A percentile compares a stretch with the other conserved stretches of the same genome.
phyloP scores from a whole-genome alignment of 2,797 vertebrate genomes.

The Poeciliopsis infans region DNA sequence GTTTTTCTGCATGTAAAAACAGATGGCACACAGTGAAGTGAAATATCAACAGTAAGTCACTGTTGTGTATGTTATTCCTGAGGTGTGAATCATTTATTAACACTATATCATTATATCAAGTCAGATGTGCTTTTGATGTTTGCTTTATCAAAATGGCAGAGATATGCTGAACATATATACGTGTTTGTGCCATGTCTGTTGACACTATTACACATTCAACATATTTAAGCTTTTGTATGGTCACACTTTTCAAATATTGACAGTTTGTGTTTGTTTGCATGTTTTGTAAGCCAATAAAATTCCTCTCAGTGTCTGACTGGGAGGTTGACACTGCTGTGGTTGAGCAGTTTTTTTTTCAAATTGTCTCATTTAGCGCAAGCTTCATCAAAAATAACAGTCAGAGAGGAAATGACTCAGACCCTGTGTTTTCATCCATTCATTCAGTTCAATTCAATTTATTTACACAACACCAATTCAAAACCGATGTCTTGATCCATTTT shows the following conservation, averaged over 20 bases:
- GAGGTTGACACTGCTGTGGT: not conserved
- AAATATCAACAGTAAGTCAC: slow-evolving; percentile 1
- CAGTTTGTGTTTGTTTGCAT: slow-evolving; percentile 50
- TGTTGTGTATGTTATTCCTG: not conserved
- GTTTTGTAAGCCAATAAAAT: slow-evolving; percentile 57
- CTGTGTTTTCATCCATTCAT: not conserved
- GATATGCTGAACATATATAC: slow-evolving; percentile 16
- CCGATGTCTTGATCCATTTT: too few species aligned
- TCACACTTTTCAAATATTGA: slow-evolving; percentile 19
- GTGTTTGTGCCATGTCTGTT: slow-evolving; percentile 19
- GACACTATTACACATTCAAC: slow-evolving; percentile 16
- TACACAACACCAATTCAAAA: too few species aligned
- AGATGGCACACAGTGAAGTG: not conserved
- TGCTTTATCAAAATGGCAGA: slow-evolving; percentile 27
- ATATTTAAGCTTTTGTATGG: slow-evolving; percentile 25
- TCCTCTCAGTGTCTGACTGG: slow-evolving; percentile 22
- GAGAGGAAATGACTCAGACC: not conserved
- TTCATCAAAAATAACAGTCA: not conserved
- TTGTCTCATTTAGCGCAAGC: not conserved
- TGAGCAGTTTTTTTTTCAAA: not conserved
- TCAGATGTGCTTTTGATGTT: slow-evolving; percentile 24
- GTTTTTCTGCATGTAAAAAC: slow-evolving; percentile 21
- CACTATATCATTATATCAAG: slow-evolving; percentile 5
- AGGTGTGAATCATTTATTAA: slow-evolving; percentile 17
- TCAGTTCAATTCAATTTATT: too few species aligned